phyloP scores from a whole-genome alignment of 2,113 vertebrate species.

The Ammodytes marinus region DNA sequence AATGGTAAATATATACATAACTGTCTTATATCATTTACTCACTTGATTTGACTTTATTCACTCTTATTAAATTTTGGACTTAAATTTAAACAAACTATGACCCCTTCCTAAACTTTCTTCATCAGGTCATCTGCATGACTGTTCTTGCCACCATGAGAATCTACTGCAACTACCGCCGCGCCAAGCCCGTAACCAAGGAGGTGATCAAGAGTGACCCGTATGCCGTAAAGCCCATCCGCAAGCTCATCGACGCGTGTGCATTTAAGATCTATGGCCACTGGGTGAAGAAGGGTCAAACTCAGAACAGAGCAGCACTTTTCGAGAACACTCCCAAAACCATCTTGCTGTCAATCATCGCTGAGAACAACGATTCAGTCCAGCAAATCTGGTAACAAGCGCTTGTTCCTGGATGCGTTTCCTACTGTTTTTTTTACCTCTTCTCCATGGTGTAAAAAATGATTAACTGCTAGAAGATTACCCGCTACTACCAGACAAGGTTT shows the following conservation, averaged over 20 bases:
- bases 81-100: not conserved
- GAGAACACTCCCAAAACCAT: slow-evolving; percentile 97
- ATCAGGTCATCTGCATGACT: slow-evolving; percentile 92
- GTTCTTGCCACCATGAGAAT: slow-evolving; percentile 94
- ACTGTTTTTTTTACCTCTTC: not conserved
- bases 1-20: not conserved
- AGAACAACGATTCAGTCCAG: slow-evolving; percentile 77
- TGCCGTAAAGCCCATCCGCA: slow-evolving; percentile 91
- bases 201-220: slow-evolving; percentile 94
- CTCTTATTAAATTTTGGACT: not conserved
- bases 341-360: slow-evolving; percentile 87
- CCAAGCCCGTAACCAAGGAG: slow-evolving; percentile 92
- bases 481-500: not conserved
- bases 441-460: not conserved
- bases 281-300: slow-evolving; percentile 98
- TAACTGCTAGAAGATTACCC: slow-evolving; percentile 2
- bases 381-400: slow-evolving; percentile 67
- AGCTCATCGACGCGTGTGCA: slow-evolving; percentile 94
- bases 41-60: not conserved
- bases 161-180: slow-evolving; percentile 93
- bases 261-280: slow-evolving; percentile 98
- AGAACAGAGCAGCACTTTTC: slow-evolving; percentile 97
- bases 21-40: not conserved
- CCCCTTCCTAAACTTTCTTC: not conserved
- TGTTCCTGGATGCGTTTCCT: not conserved